Conservation (phyloP, 1,140 invertebrate genomes). For the Wiebesia pumilae region DNA sequence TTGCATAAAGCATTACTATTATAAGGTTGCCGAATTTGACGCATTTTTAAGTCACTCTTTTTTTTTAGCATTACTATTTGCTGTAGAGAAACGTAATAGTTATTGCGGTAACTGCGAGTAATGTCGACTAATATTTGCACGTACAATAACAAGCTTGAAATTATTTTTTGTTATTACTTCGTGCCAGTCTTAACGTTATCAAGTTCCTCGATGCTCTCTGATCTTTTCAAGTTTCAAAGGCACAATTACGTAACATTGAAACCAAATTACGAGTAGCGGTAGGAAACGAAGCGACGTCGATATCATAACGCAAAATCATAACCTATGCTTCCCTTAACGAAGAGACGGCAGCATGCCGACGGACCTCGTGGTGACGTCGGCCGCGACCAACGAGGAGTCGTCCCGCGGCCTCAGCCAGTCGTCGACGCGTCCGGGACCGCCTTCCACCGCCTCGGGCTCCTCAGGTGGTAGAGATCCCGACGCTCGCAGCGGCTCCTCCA, state of each 20-base stretch:
- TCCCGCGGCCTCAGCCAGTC: conserved; percentile 57
- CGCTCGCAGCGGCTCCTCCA: conserved; percentile 47
- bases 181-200: not conserved
- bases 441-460: not conserved
- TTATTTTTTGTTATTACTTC: not conserved
- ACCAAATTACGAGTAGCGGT: too few relatives aligned
- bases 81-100: too few relatives aligned
- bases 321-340: not conserved
- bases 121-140: too few relatives aligned
- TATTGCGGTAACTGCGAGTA: too few relatives aligned
- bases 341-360: conserved; percentile 69
- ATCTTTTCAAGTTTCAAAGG: not conserved
- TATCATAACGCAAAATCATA: not conserved
- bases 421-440: conserved; percentile 55
- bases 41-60: not conserved
- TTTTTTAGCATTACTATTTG: not conserved
- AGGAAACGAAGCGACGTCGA: not conserved
- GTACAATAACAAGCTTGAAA: not conserved
- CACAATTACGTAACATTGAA: too few relatives aligned
- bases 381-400: conserved; percentile 64
- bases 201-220: not conserved
- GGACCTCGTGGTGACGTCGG: conserved; percentile 71
- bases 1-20: not conserved
- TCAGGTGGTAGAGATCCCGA: conserved; percentile 49
- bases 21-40: not conserved